Evolutionary conservation across 1,140 invertebrate genomes (phyloP).

Genomic region (Polypedilum vanderplanki): DNA sequence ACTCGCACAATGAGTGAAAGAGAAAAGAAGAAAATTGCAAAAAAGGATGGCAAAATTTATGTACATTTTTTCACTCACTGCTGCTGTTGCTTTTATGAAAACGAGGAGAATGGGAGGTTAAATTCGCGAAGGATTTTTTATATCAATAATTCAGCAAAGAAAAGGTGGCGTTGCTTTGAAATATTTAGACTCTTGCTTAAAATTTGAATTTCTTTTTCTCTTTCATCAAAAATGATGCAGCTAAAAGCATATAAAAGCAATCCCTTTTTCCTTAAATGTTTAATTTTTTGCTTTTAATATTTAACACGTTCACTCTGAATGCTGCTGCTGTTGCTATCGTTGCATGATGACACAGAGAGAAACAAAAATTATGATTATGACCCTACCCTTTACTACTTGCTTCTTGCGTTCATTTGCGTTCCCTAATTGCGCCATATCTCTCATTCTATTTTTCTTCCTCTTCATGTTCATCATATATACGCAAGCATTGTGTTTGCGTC

Average conservation of each 20-base stretch:
- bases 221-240: background rate
- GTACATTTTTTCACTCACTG: no score
- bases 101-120: background rate
- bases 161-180: background rate
- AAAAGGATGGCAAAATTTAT: background rate
- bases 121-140: background rate
- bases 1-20: background rate
- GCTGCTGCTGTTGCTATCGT: no score
- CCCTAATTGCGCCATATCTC: background rate
- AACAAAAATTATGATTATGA: no score
- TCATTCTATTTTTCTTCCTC: background rate
- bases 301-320: no score
- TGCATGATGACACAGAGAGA: no score
- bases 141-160: conserved; percentile 12
- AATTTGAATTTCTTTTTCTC: background rate
- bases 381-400: background rate
- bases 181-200: background rate
- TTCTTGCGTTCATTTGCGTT: background rate
- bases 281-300: background rate
- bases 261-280: background rate
- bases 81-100: background rate
- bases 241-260: conserved; percentile 3
- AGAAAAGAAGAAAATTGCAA: background rate
- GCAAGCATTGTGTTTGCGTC: background rate
- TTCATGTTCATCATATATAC: background rate